Base-by-base conservation (phyloP, 2,797 vertebrate species). In the Crocodylus rhombifer region DNA sequence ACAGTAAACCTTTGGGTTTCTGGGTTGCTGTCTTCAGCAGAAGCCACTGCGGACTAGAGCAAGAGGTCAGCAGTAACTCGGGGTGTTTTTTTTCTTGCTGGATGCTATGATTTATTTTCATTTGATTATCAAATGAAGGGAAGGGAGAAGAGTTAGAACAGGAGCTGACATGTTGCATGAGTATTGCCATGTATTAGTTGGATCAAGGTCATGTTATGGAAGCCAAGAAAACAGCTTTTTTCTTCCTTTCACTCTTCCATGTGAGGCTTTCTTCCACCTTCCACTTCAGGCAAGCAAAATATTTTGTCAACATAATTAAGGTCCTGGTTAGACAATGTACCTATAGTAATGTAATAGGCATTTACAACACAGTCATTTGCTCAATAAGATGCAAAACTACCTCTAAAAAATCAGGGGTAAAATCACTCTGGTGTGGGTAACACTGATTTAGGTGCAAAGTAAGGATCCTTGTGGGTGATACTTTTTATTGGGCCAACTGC, bases 51-150 rank as follows among this genome's bases (percentile, higher is more conserved):
- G 28, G 13, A n/a, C n/a, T 56, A 51, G 58, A 58, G 14, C 73
- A 28, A 67, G 80, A 61, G 7, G 65, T 5, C 33, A 69, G 76
- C 5, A 57, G 33, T 51, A 25, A 51, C 0, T 21, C 30, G n/a
- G 64, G 0, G 5, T 36, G 30, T 21, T 26, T 64, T 79, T 51
- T 51, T 51, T 10, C 42, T 51, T 79, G 82, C 78, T 77, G 13
- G 28, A 25, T 30, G 7, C 80, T 42, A 28, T 61, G 80, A 65
- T 71, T 85, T 2, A 33, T 85, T 87, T 64, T 61, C 14, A 2
- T 8, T 42, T 74, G 60, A 18, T 55, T 64, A 17, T n/a, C 80
- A 9, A 16, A 0, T 3, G 6, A 6, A 0, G 1, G 0, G 28
- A 12, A 20, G 2, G 2, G 1, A 5, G 17, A 10, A 69, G 60